Evolutionary conservation across 1,140 invertebrate genomes (phyloP), one percentile per base, ranked within the genome.

Genomic region (Aphis craccivora): DNA sequence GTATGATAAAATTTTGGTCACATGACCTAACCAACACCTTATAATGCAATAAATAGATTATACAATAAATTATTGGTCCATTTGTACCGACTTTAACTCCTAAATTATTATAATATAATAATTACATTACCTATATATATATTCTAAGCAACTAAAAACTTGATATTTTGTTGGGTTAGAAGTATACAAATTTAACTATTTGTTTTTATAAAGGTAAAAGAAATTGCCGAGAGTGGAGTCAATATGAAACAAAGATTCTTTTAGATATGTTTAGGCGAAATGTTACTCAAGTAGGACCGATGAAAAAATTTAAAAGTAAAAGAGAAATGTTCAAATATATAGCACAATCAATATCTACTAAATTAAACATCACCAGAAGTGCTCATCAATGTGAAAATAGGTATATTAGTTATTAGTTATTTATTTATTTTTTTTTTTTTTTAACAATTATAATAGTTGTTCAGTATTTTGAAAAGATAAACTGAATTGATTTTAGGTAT

Each of bases 291-390:
- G 91, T 93, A 48, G 91, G 91, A 18, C 91, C 91, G 6, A 84
- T n/a, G 18, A 93, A 93, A 93, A 93, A 93, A 55, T 93, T 93
- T 93, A 93, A 93, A n/a, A 93, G 91, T 37, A 93, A 93, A 84
- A 53, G 45, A 43, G 91, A 93, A 93, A 93, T 93, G 91, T 93
- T 93, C 35, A 53, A 53, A 25, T 93, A 4, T 93, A 93, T 93
- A 37, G 67, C 91, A 93, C 67, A 86, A n/a, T 53, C 81, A 86
- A 51, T 93, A 86, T 93, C 91, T 53, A n/a, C 48, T 11, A 93
- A 67, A 55, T 84, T 93, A 53, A 93, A 93, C 8, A 84, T 93
- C 22, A 53, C 11, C 48, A 93, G 91, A 84, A 93, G 43, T 93
- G 91, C 91, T 40, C 91, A 93, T 55, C 91, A 93, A 55, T 93